Base-by-base conservation (phyloP, 2,888 invertebrate species). In the Barypeithes pellucidus region DNA sequence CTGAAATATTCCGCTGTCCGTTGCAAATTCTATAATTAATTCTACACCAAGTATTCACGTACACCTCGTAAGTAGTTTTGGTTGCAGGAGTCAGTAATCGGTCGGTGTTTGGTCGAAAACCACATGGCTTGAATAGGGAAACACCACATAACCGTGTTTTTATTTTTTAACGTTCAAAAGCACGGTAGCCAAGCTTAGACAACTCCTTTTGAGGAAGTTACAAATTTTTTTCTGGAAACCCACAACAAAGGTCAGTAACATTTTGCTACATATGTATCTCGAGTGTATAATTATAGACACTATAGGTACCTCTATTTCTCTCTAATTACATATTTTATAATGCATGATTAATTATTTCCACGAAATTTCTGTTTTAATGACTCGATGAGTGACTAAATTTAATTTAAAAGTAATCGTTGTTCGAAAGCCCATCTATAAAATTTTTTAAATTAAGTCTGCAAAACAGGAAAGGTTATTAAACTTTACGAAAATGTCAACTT, bases 51-150 rank as follows among this genome's bases (percentile, higher is more conserved):
- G 29, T 14, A 52, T 57, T 57, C 54, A 57, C 33, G 29, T 33
- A 16, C 54, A 57, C 33, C 33, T 57, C 54, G 54, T 57, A 57
- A 57, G 54, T 33, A 16, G 36, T 1, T 57, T 33, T n/a, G 11
- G 33, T 18, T 33, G 14, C 14, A 1, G 54, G 8, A 33, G 12
- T 57, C 33, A 57, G 54, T 57, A 57, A 57, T 33, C 54, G 9
- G 52, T 29, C 24, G 29, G 52, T 52, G 52, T 29, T 52, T 11
- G 20, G n/a, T 9, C 24, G 33, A 16, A 33, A 33, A 57, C n/a
- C 62, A 47, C 62, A 47, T 62, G 62, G 62, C 47, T 29, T 62
- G 62, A 45, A 43, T 62, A 45, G 18, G 62, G 45, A 33, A 47
- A 62, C 45, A 62, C 45, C 62, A 57, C 50, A 22, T 12, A 22